Percentiles rank a stretch among this genome's conserved stretches.
These are phyloP conservation scores for Zaprionus lineosus DNA, from an alignment of 2,888 invertebrate species.

Conservation along the genomic window DNA sequence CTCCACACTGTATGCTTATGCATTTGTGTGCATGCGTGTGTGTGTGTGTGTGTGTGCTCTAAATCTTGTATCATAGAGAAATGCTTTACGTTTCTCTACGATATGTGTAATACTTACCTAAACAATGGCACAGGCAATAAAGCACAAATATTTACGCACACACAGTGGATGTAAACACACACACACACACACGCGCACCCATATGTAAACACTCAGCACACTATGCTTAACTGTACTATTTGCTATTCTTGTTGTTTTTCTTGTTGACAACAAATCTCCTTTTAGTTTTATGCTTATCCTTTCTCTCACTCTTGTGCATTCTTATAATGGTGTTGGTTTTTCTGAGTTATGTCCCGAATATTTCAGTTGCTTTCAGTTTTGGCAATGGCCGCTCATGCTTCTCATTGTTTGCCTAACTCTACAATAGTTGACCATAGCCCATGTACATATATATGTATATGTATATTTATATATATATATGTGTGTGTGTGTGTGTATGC, in stretches of 20 bases:
- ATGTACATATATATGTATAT: conserved; percentile 28
- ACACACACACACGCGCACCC: conserved; percentile 12
- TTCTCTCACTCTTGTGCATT: conserved; percentile 44
- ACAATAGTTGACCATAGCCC: conserved; percentile 41
- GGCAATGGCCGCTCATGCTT: too few relatives aligned
- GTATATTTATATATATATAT: too few relatives aligned
- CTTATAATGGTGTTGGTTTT: conserved; percentile 69
- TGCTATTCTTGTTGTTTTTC: conserved; percentile 1
- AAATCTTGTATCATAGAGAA: conserved; percentile 35
- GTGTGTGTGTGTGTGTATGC: too few relatives aligned
- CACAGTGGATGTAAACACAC: not conserved
- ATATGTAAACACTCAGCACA: conserved; percentile 23
- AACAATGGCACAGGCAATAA: conserved; percentile 53
- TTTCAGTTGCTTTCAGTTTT: conserved; percentile 28
- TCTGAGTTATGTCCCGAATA: conserved; percentile 54
- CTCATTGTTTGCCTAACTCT: conserved; percentile 26
- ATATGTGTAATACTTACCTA: conserved; percentile 52
- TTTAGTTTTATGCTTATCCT: conserved; percentile 26
- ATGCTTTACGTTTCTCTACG: conserved; percentile 38
- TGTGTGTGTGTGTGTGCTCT: conserved; percentile 17
- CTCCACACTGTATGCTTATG: conserved; percentile 8
- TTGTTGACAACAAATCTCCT: conserved; percentile 41
- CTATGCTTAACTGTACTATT: conserved; percentile 24
- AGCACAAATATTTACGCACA: conserved; percentile 67
- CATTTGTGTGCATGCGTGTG: too few relatives aligned